phyloP scores from a whole-genome alignment of 2,888 invertebrate species.

The Nomada goodeniana region DNA sequence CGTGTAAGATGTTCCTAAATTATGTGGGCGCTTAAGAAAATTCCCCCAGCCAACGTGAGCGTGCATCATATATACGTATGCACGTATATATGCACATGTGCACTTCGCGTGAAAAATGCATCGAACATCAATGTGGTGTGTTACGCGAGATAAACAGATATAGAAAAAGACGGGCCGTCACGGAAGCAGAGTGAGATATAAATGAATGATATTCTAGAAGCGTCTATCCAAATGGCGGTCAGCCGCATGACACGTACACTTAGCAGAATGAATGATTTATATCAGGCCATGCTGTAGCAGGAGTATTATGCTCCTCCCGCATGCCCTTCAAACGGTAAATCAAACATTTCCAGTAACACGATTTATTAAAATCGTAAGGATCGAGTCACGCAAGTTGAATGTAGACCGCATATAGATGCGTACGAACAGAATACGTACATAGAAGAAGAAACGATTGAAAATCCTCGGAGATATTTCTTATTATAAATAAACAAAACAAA shows the following conservation, averaged over 20 bases:
- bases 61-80: not conserved
- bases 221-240: conserved; percentile 78
- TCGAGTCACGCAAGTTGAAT: not conserved
- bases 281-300: conserved; percentile 20
- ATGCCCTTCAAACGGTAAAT: conserved; percentile 16
- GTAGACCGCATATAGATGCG: not conserved
- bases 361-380: conserved; percentile 18
- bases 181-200: conserved; percentile 58
- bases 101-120: conserved; percentile 22
- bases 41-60: not conserved
- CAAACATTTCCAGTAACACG: conserved; percentile 8
- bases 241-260: conserved; percentile 67
- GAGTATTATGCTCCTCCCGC: not conserved
- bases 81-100: not conserved
- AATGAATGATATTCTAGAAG: conserved; percentile 80
- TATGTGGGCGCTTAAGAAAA: conserved; percentile 21
- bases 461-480: conserved; percentile 10
- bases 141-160: conserved; percentile 41
- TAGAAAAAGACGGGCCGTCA: conserved; percentile 27
- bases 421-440: not conserved
- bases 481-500: conserved; percentile 32
- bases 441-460: conserved; percentile 1
- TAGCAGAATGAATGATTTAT: conserved; percentile 70
- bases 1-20: conserved; percentile 26
- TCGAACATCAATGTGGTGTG: conserved; percentile 28